Evolutionary conservation across 2,113 vertebrate species (phyloP).

Genomic region (Paracanthobrama guichenoti): DNA sequence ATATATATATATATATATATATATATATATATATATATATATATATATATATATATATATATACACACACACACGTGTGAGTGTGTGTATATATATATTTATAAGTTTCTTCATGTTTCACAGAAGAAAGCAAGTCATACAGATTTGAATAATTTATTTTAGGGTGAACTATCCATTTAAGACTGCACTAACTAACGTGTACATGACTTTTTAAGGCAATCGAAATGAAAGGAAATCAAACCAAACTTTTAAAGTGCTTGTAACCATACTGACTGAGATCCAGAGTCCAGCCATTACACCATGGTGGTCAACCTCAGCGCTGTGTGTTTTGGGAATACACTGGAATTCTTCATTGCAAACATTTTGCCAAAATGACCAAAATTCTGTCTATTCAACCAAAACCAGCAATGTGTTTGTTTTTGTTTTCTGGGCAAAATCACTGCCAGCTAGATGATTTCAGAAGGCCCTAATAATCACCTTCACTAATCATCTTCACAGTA

Average conservation of each 20-base stretch:
- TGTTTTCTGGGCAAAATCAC: neutral
- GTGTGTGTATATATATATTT: no score
- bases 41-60: no score
- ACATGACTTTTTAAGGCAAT: neutral
- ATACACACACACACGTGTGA: no score
- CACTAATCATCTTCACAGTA: neutral
- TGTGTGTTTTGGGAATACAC: constrained; percentile 9
- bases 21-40: no score
- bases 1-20: no score
- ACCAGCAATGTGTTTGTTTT: neutral
- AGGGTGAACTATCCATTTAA: neutral
- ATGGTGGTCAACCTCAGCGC: constrained; percentile 8
- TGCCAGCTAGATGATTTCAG: neutral
- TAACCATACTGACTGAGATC: neutral
- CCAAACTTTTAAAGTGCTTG: neutral
- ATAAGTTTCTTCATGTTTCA: no score
- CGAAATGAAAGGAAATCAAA: neutral
- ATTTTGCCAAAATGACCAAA: constrained; percentile 5
- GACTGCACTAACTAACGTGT: no score
- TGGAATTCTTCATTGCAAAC: neutral
- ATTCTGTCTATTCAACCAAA: neutral
- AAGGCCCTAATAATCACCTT: constrained; percentile 7
- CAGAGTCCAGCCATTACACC: constrained; percentile 1
- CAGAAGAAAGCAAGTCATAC: no score
- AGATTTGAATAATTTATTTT: neutral